Evolutionary conservation across 2,888 invertebrate species (phyloP), one percentile per base, ranked within the genome.

Genomic region (Axea sp.): DNA sequence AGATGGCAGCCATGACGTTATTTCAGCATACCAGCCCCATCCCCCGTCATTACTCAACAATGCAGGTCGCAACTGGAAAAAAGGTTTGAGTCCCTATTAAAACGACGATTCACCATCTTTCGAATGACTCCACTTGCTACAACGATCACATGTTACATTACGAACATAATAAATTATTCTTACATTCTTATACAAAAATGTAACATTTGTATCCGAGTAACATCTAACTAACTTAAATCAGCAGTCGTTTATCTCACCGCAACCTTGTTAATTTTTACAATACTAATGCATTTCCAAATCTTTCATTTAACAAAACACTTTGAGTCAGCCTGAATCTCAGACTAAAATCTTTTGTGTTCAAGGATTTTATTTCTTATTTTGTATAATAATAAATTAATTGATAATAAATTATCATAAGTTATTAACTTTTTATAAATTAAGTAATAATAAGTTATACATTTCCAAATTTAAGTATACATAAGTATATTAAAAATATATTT

Each of bases 1-100:
- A 86, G 86, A 86, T 86, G 85, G 85, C 82, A 81, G 84, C 81
- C 85, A 80, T 82, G 84, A 87, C 79, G 85, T 85, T 79, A 79
- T 84, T 82, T 79, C 86, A 79, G 84, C 82, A 79, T 85, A 86
- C 80, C 86, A 85, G 83, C 83, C 79, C 83, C 88, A 78, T 78
- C 86, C 80, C 81, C 87, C 81, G 83, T 81, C 80, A 85, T 87
- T 81, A 83, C 84, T 81, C 82, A 85, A 80, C 81, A 84, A 83
- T 83, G 81, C 84, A 78, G 82, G 79, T 72, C 85, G 84, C 82
- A 85, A 83, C 83, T 86, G 86, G 86, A 86, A 85, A 84, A 86
- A 86, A 86, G 86, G 86, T 86, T 86, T 83, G 85, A 84, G 76
- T 81, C 78, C 78, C 80, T 71, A 79, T 60, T 74, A 35, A 74